phyloP scores from a whole-genome alignment of 1,140 invertebrate genomes.

The Panulirus ornatus region DNA sequence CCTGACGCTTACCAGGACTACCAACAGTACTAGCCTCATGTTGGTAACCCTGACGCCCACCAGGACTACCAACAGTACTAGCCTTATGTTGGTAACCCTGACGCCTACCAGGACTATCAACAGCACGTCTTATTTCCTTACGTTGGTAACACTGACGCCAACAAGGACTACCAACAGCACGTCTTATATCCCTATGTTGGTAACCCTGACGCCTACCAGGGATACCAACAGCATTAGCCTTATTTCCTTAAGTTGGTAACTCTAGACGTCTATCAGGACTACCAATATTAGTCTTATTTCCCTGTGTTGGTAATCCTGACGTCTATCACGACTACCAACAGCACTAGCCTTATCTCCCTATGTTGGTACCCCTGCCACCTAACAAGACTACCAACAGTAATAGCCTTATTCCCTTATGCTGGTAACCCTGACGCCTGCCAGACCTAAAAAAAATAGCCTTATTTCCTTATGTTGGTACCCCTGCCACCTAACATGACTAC shows the following conservation, averaged over 20 bases:
- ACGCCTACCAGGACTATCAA: too few relatives aligned
- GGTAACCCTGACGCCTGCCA: too few relatives aligned
- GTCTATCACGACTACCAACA: background rate
- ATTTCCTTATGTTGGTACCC: background rate
- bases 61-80: too few relatives aligned
- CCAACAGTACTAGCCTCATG: background rate
- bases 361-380: background rate
- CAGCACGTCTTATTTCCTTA: too few relatives aligned
- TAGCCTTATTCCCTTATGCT: background rate
- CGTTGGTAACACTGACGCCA: slow-evolving; percentile 18
- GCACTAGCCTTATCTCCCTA: background rate
- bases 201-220: background rate
- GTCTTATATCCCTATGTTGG: slow-evolving; percentile 5
- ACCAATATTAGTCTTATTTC: background rate
- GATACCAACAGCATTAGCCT: background rate
- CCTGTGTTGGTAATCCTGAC: background rate
- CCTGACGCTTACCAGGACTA: background rate
- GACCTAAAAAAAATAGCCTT: too few relatives aligned
- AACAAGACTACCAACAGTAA: too few relatives aligned
- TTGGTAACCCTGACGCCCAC: background rate
- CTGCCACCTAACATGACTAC: slow-evolving; percentile 57
- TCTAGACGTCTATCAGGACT: background rate
- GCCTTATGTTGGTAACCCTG: background rate
- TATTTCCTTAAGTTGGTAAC: too few relatives aligned
- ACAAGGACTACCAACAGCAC: slow-evolving; percentile 62